Conservation (phyloP, 2,888 invertebrate genomes). For the Pilophorus perplexus region DNA sequence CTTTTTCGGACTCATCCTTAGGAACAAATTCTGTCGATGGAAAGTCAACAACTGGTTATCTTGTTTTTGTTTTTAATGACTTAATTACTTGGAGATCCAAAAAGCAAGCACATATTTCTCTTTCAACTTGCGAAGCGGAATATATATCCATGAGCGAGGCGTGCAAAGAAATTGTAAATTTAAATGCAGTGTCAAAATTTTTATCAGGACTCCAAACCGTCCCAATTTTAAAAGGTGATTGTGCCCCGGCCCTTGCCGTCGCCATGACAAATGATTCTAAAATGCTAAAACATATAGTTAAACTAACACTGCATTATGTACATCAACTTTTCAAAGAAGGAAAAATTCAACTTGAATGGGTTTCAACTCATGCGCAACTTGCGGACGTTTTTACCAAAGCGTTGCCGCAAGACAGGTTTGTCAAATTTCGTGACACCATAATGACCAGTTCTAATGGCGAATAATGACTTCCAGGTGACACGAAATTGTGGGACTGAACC, state of each 20-base stretch:
- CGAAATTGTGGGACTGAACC: too few relatives aligned
- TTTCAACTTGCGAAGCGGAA: background rate
- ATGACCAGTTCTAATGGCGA: too few relatives aligned
- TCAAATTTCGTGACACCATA: too few relatives aligned
- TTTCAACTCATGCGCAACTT: too few relatives aligned
- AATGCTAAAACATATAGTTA: background rate
- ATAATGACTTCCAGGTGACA: too few relatives aligned
- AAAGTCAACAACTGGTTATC: background rate
- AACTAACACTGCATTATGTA: too few relatives aligned
- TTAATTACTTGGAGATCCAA: background rate
- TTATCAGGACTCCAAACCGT: background rate
- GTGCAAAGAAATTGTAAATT: background rate
- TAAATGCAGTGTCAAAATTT: background rate
- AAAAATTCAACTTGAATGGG: too few relatives aligned
- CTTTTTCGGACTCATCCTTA: background rate
- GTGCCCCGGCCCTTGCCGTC: conserved; percentile 11
- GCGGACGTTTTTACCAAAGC: too few relatives aligned
- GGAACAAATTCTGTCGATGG: background rate
- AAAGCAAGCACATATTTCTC: background rate
- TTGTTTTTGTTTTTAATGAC: background rate
- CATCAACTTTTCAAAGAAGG: too few relatives aligned
- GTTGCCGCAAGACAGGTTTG: too few relatives aligned
- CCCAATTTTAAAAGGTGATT: conserved; percentile 5
- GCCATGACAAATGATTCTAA: conserved; percentile 10
- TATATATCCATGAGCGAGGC: background rate